These are phyloP conservation scores for Piscicola geometra DNA, from an alignment of 2,888 invertebrate genomes.

Conservation along the genomic window DNA sequence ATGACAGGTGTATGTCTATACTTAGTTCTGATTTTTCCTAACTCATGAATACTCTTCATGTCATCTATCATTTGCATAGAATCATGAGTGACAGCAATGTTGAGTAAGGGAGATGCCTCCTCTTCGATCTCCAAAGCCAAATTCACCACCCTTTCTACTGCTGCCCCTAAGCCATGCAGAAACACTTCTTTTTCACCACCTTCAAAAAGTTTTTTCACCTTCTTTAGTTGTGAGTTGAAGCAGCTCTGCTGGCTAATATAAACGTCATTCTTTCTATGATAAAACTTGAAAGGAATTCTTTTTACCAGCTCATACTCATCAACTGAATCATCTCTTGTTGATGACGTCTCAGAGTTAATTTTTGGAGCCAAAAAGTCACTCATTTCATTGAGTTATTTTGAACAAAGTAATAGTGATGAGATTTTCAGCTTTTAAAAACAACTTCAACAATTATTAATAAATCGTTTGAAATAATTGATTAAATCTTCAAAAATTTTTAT, in stretches of 20 bases:
- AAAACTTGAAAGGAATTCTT: neutral
- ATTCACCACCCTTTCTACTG: neutral
- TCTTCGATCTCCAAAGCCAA: neutral
- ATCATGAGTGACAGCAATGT: neutral
- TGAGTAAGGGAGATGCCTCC: neutral
- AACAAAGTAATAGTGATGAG: too few species aligned
- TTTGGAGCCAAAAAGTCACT: too few species aligned
- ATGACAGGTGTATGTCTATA: neutral
- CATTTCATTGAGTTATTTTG: too few species aligned
- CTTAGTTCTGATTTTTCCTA: neutral
- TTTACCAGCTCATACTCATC: constrained; percentile 11
- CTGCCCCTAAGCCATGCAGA: constrained; percentile 7
- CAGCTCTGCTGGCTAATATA: neutral
- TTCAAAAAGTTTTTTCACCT: constrained; percentile 7
- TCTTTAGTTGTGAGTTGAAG: neutral
- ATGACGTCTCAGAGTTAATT: too few species aligned
- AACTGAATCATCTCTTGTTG: neutral
- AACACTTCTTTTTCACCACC: neutral
- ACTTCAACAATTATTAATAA: too few species aligned
- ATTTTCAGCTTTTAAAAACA: too few species aligned
- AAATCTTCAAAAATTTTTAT: too few species aligned
- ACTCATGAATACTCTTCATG: neutral
- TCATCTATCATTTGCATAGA: constrained; percentile 6
- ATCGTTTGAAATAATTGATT: too few species aligned
- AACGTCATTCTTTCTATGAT: neutral